A percentile compares a stretch with the other conserved stretches of the same genome.
Conservation (phyloP, 2,888 invertebrate species). For the Xanthostigma xanthostigma region DNA sequence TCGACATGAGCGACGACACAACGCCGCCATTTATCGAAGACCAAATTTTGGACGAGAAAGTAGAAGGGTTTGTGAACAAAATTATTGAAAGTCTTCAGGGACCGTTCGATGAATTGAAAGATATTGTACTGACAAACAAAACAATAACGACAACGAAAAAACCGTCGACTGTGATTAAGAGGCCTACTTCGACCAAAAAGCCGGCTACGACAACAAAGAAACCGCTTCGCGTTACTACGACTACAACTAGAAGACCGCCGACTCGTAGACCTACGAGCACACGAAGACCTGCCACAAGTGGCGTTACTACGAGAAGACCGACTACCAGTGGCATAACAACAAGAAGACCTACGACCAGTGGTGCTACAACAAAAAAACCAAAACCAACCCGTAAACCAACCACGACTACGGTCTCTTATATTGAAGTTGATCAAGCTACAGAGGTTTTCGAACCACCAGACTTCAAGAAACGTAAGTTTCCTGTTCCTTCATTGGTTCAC, state of each 20-base stretch:
- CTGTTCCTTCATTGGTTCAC: neutral
- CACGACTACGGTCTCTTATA: conserved; percentile 14
- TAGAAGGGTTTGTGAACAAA: conserved; percentile 68
- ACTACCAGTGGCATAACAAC: conserved; percentile 23
- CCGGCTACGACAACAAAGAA: conserved; percentile 22
- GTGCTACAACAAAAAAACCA: conserved; percentile 22
- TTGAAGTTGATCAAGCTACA: conserved; percentile 13
- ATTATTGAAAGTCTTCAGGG: conserved; percentile 71
- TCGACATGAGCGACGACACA: conserved; percentile 43
- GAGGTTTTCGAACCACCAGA: conserved; percentile 17
- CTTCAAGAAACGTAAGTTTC: conserved; percentile 27
- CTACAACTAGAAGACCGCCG: conserved; percentile 11
- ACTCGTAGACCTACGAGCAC: conserved; percentile 19
- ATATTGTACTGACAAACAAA: conserved; percentile 49
- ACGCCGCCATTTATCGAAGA: conserved; percentile 68
- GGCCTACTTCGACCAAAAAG: conserved; percentile 21
- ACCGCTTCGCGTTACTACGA: conserved; percentile 19
- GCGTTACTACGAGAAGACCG: conserved; percentile 21
- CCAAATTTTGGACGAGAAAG: conserved; percentile 58
- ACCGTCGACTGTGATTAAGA: conserved; percentile 14
- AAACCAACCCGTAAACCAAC: conserved; percentile 28
- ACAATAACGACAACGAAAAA: conserved; percentile 19
- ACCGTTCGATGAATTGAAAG: conserved; percentile 66
- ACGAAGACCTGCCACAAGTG: conserved; percentile 20
- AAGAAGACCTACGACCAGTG: conserved; percentile 19